Base-by-base conservation (phyloP, 1,140 invertebrate species). In the Argopecten irradians region DNA sequence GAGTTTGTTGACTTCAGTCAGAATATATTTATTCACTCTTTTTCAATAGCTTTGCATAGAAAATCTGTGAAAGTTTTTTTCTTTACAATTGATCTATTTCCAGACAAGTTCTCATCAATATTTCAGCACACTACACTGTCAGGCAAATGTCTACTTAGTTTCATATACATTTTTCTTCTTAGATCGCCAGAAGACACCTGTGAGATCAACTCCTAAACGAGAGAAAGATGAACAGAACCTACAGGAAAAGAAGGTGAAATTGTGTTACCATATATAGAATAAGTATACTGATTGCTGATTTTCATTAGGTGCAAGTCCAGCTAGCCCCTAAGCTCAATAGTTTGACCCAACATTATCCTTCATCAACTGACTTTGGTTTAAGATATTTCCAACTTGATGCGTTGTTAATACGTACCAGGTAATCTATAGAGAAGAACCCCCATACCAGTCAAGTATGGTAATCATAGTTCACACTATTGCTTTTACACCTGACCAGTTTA, bases 201-300 rank as follows among this genome's bases (percentile, higher is more conserved):
- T 36, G 19, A 87, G 84, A 71, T 86, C 85, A 41, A 88, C 89
- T 33, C 88, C 90, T 28, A 91, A 91, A 87, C 88, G 89, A 39
- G 91, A 92, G 46, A 89, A 91, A 39, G 90, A 93, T 32, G 90
- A 93, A 22, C 90, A 92, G 13, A 92, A 93, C 39, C 90, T 92
- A 83, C 88, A 89, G 34, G 92, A 92, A 41, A 91, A 90, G 8
- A 93, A 90, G 87, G 89, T 89, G 39, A 84, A 35, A 8, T n/a
- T 33, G 16, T 19, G 13, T 34, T 43, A 35, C 8, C 14, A n/a
- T 85, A 22, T 39, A 14, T 19, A 84, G 34, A 36, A 28, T 32
- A 22, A 84, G 5, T 16, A 22, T 7, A 34, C 36, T 5, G 13
- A n/a, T 85, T 85, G 3, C 16, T 43, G 1, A 34, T 86, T 86